Evolutionary conservation across 2,113 vertebrate species (phyloP).

Genomic region (Clarias magur): DNA sequence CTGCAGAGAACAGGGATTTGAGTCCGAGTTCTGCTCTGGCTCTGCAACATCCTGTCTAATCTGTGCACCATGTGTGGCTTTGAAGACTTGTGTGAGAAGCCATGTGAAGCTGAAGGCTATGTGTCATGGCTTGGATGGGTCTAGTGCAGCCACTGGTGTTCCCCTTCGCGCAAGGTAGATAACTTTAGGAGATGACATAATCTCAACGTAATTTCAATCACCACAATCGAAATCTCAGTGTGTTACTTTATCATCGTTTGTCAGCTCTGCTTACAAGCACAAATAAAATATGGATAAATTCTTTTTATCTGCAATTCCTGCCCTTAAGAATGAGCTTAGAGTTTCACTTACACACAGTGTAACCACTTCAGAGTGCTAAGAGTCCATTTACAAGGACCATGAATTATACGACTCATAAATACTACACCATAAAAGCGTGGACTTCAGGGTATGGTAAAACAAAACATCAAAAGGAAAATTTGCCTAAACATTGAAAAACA

Average conservation of each 20-base stretch:
- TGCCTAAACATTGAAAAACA: background rate
- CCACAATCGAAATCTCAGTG: conserved; percentile 4
- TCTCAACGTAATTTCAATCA: background rate
- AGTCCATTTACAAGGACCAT: conserved; percentile 8
- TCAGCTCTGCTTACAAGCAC: conserved; percentile 5
- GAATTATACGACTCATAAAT: conserved; percentile 7
- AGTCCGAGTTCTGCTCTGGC: conserved; percentile 13
- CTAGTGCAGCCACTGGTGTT: background rate
- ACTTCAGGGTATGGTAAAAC: background rate
- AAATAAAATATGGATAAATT: conserved; percentile 41
- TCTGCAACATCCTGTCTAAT: conserved; percentile 36
- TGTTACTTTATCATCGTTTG: background rate
- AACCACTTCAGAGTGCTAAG: conserved; percentile 29
- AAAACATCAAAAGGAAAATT: background rate
- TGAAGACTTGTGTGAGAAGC: conserved; percentile 14
- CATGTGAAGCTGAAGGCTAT: conserved; percentile 11
- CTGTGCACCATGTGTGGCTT: conserved; percentile 39
- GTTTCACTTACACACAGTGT: conserved; percentile 6
- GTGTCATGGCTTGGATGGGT: conserved; percentile 19
- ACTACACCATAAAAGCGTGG: conserved; percentile 15
- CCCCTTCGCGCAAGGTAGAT: background rate
- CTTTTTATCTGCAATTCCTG: conserved; percentile 24
- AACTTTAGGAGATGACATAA: background rate
- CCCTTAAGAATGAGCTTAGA: conserved; percentile 22
- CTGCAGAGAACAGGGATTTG: conserved; percentile 1